These are phyloP conservation scores for Amphilophus citrinellus DNA, from an alignment of 2,113 vertebrate species.

Conservation along the genomic window DNA sequence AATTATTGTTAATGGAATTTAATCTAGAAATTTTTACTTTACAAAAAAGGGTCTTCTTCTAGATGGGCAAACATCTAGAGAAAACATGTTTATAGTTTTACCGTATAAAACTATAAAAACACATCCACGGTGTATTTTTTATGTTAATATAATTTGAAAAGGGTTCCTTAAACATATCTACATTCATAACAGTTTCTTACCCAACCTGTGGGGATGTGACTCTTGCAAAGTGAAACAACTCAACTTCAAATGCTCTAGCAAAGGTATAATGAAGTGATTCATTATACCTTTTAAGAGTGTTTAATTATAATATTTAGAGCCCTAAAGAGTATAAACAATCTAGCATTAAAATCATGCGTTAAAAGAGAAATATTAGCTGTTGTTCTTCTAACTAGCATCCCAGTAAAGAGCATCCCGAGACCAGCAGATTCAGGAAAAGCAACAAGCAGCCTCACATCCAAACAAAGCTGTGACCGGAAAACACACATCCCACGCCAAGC, in stretches of 20 bases:
- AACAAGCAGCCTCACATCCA: slow-evolving; percentile 16
- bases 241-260: background rate
- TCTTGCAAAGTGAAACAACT: background rate
- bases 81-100: too few relatives aligned
- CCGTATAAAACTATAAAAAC: background rate
- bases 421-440: slow-evolving; percentile 14
- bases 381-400: background rate
- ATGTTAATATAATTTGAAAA: background rate
- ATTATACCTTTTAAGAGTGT: background rate
- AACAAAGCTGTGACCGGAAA: slow-evolving; percentile 37
- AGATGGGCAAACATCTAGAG: background rate
- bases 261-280: too few relatives aligned
- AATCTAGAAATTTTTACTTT: too few relatives aligned
- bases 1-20: background rate
- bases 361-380: background rate
- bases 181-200: background rate
- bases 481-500: slow-evolving; percentile 6
- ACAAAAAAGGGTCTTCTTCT: background rate
- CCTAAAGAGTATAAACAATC: background rate
- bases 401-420: background rate
- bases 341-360: background rate
- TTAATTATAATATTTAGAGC: background rate
- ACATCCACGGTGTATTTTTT: background rate
- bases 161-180: background rate
- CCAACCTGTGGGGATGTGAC: background rate